These are phyloP conservation scores for Astreopora myriophthalma DNA, from an alignment of 64 coral and sea anemone species.

Conservation along the genomic window DNA sequence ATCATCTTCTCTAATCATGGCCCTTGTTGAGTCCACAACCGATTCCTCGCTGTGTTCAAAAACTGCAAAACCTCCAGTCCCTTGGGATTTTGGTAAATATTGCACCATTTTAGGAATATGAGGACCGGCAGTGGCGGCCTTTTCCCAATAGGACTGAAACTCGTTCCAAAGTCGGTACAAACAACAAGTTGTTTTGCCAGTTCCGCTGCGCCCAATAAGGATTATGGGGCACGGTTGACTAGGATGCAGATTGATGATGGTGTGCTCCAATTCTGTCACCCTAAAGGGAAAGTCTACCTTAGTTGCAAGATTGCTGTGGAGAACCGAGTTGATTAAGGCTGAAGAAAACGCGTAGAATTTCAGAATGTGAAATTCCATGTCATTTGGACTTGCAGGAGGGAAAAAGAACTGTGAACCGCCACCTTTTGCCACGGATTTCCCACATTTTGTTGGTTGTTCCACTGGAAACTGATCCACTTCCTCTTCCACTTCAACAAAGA, in stretches of 20 bases:
- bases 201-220: constrained; percentile 93
- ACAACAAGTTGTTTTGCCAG: constrained; percentile 98
- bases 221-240: constrained; percentile 70
- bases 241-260: constrained; percentile 85
- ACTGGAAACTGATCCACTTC: background rate
- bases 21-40: background rate
- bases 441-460: constrained; percentile 9
- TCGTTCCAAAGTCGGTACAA: constrained; percentile 96
- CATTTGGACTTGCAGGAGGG: constrained; percentile 90
- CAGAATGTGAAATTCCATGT: constrained; percentile 90
- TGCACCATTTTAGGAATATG: constrained; percentile 75
- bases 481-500: constrained; percentile 51
- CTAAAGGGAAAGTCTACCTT: constrained; percentile 93
- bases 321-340: constrained; percentile 72
- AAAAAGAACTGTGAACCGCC: constrained; percentile 46
- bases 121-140: constrained; percentile 66
- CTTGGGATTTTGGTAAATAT: constrained; percentile 10
- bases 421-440: background rate
- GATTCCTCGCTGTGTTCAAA: background rate
- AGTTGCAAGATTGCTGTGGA: constrained; percentile 28
- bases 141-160: constrained; percentile 95
- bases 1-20: background rate
- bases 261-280: constrained; percentile 89
- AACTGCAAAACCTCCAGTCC: background rate
- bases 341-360: constrained; percentile 93